Conservation (phyloP, 2,797 vertebrate genomes). For the Gymnopithys bicolor region DNA sequence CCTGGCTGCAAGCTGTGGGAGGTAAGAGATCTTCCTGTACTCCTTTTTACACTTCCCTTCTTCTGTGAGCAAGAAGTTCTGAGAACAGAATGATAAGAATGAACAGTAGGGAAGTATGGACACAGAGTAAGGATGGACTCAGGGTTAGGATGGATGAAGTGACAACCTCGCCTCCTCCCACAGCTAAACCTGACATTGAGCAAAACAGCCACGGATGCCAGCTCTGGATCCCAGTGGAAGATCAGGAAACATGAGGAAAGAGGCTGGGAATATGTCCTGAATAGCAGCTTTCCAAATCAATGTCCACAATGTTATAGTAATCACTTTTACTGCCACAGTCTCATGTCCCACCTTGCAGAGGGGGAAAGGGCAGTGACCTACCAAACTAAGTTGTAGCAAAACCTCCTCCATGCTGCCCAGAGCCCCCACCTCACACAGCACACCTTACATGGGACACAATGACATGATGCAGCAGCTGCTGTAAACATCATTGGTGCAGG, state of each 20-base stretch:
- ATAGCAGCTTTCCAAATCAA: background rate
- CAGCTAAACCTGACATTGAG: background rate
- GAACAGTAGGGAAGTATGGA: background rate
- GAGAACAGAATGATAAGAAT: background rate
- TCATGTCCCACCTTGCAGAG: background rate
- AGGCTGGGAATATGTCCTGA: background rate
- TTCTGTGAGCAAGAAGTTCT: background rate
- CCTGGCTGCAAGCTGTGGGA: background rate
- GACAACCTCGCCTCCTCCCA: background rate
- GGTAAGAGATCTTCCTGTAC: background rate
- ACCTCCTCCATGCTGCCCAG: rapidly evolving
- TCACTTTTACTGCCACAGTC: background rate
- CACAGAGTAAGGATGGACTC: background rate
- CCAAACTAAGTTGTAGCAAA: background rate
- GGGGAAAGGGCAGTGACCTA: background rate
- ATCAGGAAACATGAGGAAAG: background rate
- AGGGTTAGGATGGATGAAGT: background rate
- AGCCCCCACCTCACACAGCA: background rate
- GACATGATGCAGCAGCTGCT: background rate
- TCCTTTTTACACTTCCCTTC: background rate
- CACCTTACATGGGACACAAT: rapidly evolving
- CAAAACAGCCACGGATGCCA: background rate
- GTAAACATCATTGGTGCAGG: background rate
- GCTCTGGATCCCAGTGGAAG: background rate
- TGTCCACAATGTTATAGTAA: background rate